Conservation (phyloP, 1,140 invertebrate species). For the Dufourea novaeangliae region DNA sequence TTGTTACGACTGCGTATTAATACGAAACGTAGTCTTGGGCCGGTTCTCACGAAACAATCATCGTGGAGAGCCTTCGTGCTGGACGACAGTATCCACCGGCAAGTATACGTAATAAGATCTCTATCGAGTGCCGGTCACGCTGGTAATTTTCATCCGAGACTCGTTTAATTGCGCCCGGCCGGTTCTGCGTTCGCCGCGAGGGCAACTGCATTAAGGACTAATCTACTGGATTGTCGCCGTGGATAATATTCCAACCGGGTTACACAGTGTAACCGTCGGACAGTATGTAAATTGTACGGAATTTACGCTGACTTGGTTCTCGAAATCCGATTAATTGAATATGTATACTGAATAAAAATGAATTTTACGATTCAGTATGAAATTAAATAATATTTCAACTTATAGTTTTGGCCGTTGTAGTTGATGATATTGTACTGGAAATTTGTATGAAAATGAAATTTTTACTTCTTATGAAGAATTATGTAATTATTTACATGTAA, state of each 20-base stretch:
- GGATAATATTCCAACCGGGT: slow-evolving; percentile 51
- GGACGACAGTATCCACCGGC: slow-evolving; percentile 60
- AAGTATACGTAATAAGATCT: slow-evolving; percentile 55
- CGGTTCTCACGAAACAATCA: slow-evolving; percentile 60
- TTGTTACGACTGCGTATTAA: slow-evolving; percentile 45
- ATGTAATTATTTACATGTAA: no score
- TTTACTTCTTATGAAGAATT: no score
- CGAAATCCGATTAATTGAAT: no score
- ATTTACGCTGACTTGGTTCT: no score
- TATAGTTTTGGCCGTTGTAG: no score
- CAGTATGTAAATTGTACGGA: no score
- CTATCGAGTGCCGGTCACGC: slow-evolving; percentile 56
- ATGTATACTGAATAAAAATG: no score
- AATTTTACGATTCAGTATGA: no score
- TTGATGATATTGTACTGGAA: no score
- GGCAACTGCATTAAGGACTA: slow-evolving; percentile 53
- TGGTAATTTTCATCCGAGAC: slow-evolving; percentile 62
- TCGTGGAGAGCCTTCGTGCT: slow-evolving; percentile 63
- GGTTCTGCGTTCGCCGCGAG: slow-evolving; percentile 48
- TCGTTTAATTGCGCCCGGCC: slow-evolving; percentile 59
- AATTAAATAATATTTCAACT: no score
- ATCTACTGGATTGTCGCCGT: slow-evolving; percentile 59
- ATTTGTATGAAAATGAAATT: no score
- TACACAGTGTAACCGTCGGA: slow-evolving; percentile 30
- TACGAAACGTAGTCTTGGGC: slow-evolving; percentile 7